A percentile compares a stretch with the other conserved stretches of the same genome.
Conservation (phyloP, 2,797 vertebrate species). For the Gymnoscopelus microlampas region DNA sequence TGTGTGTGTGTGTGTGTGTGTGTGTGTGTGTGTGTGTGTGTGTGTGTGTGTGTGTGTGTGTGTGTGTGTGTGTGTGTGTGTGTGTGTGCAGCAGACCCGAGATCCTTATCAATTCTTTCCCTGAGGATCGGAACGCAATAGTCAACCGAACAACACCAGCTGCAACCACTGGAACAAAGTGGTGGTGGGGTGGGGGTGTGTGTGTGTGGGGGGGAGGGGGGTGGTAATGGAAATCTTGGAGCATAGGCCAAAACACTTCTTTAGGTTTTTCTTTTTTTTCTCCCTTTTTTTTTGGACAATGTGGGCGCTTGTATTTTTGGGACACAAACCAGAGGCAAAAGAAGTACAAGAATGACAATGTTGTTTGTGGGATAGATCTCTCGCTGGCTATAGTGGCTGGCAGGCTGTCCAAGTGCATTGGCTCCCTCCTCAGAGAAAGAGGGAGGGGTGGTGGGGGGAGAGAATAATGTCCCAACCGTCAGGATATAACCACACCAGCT, state of each 20-base stretch:
- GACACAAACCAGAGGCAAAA: slow-evolving; percentile 72
- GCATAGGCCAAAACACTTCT: slow-evolving; percentile 64
- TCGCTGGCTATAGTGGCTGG: slow-evolving; percentile 60
- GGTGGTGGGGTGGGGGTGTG: slow-evolving; percentile 18
- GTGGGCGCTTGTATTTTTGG: slow-evolving; percentile 63
- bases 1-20: no score
- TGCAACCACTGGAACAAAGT: slow-evolving; percentile 74
- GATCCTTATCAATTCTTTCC: slow-evolving; percentile 76
- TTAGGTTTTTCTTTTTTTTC: slow-evolving; percentile 14
- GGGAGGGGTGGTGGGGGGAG: slow-evolving; percentile 35
- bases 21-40: no score
- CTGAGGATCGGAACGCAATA: slow-evolving; percentile 62
- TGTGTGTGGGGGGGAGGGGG: slow-evolving; percentile 17
- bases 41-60: no score
- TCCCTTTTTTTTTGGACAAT: slow-evolving; percentile 57
- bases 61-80: no score
- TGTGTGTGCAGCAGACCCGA: slow-evolving; percentile 64
- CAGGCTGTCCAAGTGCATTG: slow-evolving; percentile 62
- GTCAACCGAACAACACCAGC: slow-evolving; percentile 74
- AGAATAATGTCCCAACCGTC: slow-evolving; percentile 59
- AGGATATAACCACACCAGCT: slow-evolving; percentile 78
- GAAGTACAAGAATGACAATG: slow-evolving; percentile 70
- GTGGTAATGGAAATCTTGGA: slow-evolving; percentile 71
- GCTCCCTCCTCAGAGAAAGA: slow-evolving; percentile 53
- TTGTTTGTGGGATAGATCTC: slow-evolving; percentile 68